Conservation (phyloP, 1,140 invertebrate species). For the Camponotus vicinus region DNA sequence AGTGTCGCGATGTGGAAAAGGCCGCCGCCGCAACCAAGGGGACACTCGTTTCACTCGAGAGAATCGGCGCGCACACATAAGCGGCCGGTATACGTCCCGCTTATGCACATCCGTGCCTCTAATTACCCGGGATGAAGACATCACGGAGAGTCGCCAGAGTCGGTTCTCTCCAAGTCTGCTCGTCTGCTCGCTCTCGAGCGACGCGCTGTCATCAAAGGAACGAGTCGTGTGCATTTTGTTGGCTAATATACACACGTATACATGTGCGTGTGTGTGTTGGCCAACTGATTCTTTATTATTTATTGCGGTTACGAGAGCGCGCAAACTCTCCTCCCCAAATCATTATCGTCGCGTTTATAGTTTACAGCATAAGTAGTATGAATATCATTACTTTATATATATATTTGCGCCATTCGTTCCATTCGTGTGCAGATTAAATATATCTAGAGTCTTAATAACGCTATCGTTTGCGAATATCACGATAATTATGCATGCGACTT, state of each 20-base stretch:
- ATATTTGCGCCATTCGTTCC: conserved; percentile 30
- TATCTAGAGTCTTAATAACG: background rate
- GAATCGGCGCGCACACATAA: conserved; percentile 53
- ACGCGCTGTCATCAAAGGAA: conserved; percentile 47
- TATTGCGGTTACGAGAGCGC: conserved; percentile 64
- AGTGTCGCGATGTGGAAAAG: conserved; percentile 41
- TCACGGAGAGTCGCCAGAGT: conserved; percentile 54
- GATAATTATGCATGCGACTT: background rate
- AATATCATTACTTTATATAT: conserved; percentile 68
- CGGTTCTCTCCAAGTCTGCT: conserved; percentile 20
- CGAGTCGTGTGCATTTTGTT: conserved; percentile 66
- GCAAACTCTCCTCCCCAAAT: conserved; percentile 27
- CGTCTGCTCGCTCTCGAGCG: conserved; percentile 10
- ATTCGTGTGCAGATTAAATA: conserved; percentile 43
- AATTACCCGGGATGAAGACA: conserved; percentile 76
- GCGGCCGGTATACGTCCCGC: conserved; percentile 55
- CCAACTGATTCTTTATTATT: conserved; percentile 59
- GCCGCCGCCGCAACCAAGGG: conserved; percentile 8
- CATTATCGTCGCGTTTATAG: conserved; percentile 69
- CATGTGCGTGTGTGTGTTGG: too few relatives aligned
- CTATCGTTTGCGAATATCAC: background rate
- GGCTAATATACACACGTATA: conserved; percentile 54
- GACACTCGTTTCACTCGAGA: conserved; percentile 71
- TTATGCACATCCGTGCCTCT: conserved; percentile 75
- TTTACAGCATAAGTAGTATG: conserved; percentile 60